Evolutionary conservation across 2,888 invertebrate species (phyloP).

Genomic region (Cyclophora albipunctata): DNA sequence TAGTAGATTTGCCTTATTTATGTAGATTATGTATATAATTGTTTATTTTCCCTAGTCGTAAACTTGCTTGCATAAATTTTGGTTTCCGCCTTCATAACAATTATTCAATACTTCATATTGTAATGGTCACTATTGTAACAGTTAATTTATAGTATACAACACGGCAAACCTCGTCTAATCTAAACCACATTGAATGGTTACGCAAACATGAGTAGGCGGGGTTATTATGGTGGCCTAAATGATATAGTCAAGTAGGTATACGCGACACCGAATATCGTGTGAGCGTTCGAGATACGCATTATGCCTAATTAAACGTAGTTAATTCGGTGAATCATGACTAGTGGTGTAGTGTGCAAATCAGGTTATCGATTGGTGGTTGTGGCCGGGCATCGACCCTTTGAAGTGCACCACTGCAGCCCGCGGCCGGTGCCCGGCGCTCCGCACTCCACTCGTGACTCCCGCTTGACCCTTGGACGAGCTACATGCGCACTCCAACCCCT

Average conservation of each 20-base stretch:
- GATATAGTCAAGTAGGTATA: slow-evolving; percentile 7
- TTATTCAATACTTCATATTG: too few relatives aligned
- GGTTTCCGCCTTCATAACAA: too few relatives aligned
- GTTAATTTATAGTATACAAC: too few relatives aligned
- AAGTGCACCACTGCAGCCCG: slow-evolving; percentile 24
- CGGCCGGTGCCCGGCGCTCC: slow-evolving; percentile 1
- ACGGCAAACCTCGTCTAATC: slow-evolving; percentile 7
- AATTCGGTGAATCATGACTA: slow-evolving; percentile 44
- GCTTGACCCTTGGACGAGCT: slow-evolving; percentile 23
- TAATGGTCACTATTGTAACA: too few relatives aligned
- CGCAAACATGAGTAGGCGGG: slow-evolving; percentile 13
- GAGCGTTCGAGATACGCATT: slow-evolving; percentile 18
- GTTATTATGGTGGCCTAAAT: slow-evolving; percentile 16
- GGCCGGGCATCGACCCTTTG: slow-evolving; percentile 60
- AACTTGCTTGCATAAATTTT: too few relatives aligned
- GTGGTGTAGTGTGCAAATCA: slow-evolving; percentile 56
- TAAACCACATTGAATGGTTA: slow-evolving; percentile 17
- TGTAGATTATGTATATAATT: too few relatives aligned
- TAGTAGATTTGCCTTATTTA: too few relatives aligned
- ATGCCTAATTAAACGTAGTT: slow-evolving; percentile 16
- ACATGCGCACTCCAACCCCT: slow-evolving; percentile 8
- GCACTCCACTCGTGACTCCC: slow-evolving; percentile 6
- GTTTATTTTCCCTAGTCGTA: too few relatives aligned
- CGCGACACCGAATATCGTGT: slow-evolving; percentile 4
- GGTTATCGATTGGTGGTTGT: slow-evolving; percentile 66